Base-by-base conservation (phyloP, 2,888 invertebrate species). In the Eudasyphora cyanicolor region DNA sequence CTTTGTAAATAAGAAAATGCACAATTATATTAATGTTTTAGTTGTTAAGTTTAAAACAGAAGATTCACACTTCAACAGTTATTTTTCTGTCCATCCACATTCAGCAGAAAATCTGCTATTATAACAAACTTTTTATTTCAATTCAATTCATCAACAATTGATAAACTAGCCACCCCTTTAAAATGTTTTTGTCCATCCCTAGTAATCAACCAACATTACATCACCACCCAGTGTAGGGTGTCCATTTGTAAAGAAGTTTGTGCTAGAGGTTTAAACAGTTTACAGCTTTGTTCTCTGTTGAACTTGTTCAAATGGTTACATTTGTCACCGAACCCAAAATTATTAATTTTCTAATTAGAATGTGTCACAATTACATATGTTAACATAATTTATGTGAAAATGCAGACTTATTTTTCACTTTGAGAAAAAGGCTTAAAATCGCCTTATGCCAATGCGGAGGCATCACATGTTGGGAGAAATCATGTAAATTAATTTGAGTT, bases 331-430 rank as follows among this genome's bases (percentile, higher is more conserved):
- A 51, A 69, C 62, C 76, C 42, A 49, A 78, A 84, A 82, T 84
- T 79, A 81, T 73, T 73, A 84, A 82, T 84, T 79, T 78, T 54
- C 71, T 5, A 67, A 78, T 79, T 78, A 60, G 73, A 81, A 81
- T 62, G 49, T 84, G 81, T 81, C 78, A 82, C 76, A 81, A 74
- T 69, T 81, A 78, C 81, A 84, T 73, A 78, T 84, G 84, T 82
- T 78, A 81, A 81, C 71, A 84, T 57, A 81, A 81, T 81, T 84
- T 84, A 81, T 81, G 71, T 76, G 21, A n/a, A 29, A 7, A 35
- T 10, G 21, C 21, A 32, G 17, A 35, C 35, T 19, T 21, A 2
- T 64, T 64, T 10, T 38, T 21, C 57, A 38, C 35, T 38, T 14
- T 10, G n/a, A n/a, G n/a, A n/a, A 17, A 24, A 17, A 17, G 5